Conservation (phyloP, 2,797 vertebrate genomes). For the Gadopsis bispinosus region DNA sequence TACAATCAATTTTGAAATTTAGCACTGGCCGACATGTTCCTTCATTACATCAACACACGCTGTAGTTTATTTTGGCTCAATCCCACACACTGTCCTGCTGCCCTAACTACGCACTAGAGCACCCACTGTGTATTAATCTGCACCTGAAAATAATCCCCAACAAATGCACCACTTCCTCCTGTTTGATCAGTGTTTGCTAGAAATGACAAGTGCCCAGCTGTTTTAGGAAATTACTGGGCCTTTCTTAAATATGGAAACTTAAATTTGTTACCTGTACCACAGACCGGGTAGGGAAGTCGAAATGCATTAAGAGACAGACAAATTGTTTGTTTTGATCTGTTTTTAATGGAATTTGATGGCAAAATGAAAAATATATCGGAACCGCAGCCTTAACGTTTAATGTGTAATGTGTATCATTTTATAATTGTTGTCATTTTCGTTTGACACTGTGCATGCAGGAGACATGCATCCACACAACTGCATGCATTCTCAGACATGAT, state of each 20-base stretch:
- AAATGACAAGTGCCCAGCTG: neutral
- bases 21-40: neutral
- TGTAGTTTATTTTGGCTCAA: neutral
- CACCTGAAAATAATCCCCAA: neutral
- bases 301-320: neutral
- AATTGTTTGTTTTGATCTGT: neutral
- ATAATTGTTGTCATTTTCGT: neutral
- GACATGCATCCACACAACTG: neutral
- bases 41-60: neutral
- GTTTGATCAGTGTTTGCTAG: neutral
- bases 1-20: neutral
- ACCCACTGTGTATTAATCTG: neutral
- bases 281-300: neutral
- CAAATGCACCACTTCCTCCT: neutral
- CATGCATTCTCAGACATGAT: neutral
- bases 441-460: neutral
- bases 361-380: neutral
- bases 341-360: neutral
- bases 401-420: neutral
- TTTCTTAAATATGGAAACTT: neutral
- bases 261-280: neutral
- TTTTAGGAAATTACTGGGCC: neutral
- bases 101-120: neutral
- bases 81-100: neutral
- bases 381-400: neutral